A percentile compares a stretch with the other conserved stretches of the same genome.
Evolutionary conservation across 2,113 vertebrate species (phyloP).

Genomic region (Panthera uncia): DNA sequence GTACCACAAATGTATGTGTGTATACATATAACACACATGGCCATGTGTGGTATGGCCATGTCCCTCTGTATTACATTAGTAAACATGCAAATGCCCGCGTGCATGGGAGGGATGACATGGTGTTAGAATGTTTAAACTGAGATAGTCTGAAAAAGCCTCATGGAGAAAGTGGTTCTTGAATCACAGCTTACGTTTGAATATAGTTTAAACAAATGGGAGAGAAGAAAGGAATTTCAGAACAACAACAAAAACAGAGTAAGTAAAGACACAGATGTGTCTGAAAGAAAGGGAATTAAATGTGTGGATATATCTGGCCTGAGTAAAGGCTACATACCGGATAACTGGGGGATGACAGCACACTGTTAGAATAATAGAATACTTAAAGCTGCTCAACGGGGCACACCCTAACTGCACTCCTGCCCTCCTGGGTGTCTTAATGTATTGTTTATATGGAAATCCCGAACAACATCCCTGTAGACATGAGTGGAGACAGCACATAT

Average conservation of each 20-base stretch:
- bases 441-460: not conserved
- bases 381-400: not conserved
- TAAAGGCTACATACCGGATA: not conserved
- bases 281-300: not conserved
- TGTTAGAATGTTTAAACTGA: not conserved
- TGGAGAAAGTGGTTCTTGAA: not conserved
- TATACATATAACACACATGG: too few species aligned
- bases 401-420: rapidly evolving
- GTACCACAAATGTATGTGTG: not conserved
- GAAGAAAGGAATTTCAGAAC: not conserved
- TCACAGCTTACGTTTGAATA: not conserved
- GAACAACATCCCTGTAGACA: rapidly evolving
- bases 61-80: not conserved
- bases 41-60: too few species aligned
- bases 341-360: rapidly evolving
- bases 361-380: not conserved
- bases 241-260: not conserved
- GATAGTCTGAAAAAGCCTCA: not conserved
- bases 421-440: not conserved
- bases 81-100: not conserved
- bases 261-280: not conserved
- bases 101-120: rapidly evolving
- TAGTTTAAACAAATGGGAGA: not conserved
- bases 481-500: not conserved
- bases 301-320: not conserved